These are phyloP conservation scores for Microvelia longipes DNA, from an alignment of 1,140 invertebrate species.

Conservation along the genomic window DNA sequence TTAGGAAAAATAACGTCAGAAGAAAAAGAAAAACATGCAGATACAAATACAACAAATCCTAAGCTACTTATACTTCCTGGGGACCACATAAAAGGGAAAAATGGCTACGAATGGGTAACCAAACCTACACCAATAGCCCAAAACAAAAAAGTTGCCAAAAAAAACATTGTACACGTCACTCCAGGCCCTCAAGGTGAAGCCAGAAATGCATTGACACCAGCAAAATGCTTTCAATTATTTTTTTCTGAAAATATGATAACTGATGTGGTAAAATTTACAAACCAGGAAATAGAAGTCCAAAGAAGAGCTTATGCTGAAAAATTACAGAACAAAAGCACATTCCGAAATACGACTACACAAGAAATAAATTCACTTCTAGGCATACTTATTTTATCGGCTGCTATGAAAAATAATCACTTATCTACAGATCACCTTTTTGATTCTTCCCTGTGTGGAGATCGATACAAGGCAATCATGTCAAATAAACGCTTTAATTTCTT, in stretches of 20 bases:
- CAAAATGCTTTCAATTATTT: neutral
- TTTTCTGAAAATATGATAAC: neutral
- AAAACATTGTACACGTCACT: neutral
- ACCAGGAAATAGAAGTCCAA: neutral
- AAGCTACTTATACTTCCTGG: neutral
- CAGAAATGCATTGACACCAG: neutral
- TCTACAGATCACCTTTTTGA: conserved; percentile 20
- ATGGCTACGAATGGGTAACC: neutral
- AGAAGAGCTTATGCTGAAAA: no score
- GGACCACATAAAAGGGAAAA: neutral
- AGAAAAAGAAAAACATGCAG: neutral
- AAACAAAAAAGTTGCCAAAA: neutral
- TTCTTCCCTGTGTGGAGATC: conserved; percentile 14
- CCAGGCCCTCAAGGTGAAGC: neutral
- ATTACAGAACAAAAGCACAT: neutral
- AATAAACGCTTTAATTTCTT: conserved; percentile 26
- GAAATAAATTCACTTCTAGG: conserved; percentile 3
- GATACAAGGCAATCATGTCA: conserved; percentile 24
- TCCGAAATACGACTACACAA: neutral
- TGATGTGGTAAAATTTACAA: neutral
- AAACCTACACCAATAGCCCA: neutral
- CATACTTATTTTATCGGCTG: conserved; percentile 18
- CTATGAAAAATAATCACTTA: conserved; percentile 23
- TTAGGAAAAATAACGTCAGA: neutral
- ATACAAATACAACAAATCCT: neutral